Conservation (phyloP, 2,113 vertebrate genomes). For the Choloepus hoffmanni region DNA sequence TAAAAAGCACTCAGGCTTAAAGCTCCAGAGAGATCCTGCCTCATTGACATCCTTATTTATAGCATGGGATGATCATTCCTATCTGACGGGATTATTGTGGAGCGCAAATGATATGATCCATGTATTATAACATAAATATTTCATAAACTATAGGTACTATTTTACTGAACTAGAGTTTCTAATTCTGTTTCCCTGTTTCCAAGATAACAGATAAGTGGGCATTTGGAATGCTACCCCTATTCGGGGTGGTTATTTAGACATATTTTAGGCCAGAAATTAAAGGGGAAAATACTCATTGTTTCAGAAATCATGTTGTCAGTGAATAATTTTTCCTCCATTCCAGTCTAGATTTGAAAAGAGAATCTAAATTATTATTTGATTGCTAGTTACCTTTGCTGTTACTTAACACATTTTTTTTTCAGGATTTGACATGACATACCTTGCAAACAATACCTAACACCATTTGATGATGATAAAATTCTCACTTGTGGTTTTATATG, state of each 20-base stretch:
- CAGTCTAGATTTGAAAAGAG: not conserved
- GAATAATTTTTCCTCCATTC: not conserved
- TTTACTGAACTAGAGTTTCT: not conserved
- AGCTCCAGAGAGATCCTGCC: not conserved
- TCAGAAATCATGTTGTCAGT: slow-evolving; percentile 4
- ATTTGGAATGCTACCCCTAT: not conserved
- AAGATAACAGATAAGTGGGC: not conserved
- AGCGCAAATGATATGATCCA: not conserved
- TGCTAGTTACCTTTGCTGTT: not conserved
- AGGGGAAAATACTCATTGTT: not conserved
- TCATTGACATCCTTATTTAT: not conserved
- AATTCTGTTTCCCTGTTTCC: not conserved
- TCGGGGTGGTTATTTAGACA: not conserved
- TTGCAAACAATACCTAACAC: not conserved
- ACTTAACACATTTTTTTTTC: not conserved
- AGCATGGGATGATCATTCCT: not conserved
- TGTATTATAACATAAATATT: not conserved
- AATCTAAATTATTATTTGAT: not conserved
- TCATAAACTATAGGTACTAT: not conserved
- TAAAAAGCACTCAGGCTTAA: not conserved
- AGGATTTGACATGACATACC: not conserved
- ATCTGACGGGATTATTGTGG: not conserved
- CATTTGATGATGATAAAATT: not conserved
- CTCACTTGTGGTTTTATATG: not conserved
- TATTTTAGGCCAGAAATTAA: not conserved